These are phyloP conservation scores for Oreohelix idahoensis DNA, from an alignment of 1,140 invertebrate genomes.

Conservation along the genomic window DNA sequence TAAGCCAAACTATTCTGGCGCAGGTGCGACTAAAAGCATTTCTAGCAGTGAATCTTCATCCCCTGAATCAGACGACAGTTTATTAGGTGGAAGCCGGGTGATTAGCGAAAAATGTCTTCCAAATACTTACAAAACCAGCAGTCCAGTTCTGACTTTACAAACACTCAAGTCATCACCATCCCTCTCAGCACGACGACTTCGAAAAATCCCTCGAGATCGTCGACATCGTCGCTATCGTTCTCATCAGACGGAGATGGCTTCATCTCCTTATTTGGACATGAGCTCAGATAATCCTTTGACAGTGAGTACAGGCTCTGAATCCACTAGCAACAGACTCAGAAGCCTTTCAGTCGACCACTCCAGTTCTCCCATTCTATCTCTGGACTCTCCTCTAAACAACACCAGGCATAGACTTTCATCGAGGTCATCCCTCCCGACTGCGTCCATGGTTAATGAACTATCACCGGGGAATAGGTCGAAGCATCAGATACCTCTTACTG, in stretches of 20 bases:
- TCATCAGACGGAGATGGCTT: neutral
- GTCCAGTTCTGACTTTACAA: neutral
- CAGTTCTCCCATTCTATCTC: constrained; percentile 18
- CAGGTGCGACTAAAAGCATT: too few relatives aligned
- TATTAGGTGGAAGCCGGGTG: constrained; percentile 14
- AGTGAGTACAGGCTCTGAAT: neutral
- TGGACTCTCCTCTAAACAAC: constrained; percentile 27
- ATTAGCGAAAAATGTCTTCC: constrained; percentile 17
- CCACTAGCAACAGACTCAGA: neutral
- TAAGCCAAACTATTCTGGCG: neutral
- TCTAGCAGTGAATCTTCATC: constrained; percentile 35
- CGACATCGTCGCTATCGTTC: neutral
- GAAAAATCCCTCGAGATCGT: neutral
- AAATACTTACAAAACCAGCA: neutral
- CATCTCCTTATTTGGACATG: constrained; percentile 29
- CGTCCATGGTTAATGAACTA: constrained; percentile 20
- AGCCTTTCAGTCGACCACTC: constrained; percentile 35
- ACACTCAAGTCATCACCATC: constrained; percentile 5
- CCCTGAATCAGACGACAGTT: constrained; percentile 32
- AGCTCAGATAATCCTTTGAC: neutral
- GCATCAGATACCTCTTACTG: constrained; percentile 6
- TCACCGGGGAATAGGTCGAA: neutral
- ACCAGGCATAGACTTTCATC: neutral
- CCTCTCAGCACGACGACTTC: neutral
- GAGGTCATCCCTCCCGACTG: constrained; percentile 1